Conservation (phyloP, 1,140 invertebrate species). For the Pygmarrhopalites habei region DNA sequence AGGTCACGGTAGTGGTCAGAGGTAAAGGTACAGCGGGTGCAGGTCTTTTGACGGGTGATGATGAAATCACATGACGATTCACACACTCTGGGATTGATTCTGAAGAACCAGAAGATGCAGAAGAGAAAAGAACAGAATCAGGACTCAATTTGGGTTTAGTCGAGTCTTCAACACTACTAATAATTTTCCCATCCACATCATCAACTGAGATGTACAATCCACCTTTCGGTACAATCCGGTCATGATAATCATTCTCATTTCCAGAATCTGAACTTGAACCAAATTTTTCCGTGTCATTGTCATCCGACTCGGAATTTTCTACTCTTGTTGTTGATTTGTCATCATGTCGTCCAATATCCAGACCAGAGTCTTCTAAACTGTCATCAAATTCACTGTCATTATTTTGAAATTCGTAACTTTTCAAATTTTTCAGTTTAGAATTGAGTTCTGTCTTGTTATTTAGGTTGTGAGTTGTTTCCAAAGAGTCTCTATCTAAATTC, state of each 20-base stretch:
- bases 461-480: not conserved
- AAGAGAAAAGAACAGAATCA: conserved; percentile 35
- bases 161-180: not conserved
- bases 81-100: conserved; percentile 33
- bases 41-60: conserved; percentile 15
- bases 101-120: conserved; percentile 28
- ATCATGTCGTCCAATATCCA: conserved; percentile 24
- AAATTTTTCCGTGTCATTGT: conserved; percentile 16
- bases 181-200: conserved; percentile 9
- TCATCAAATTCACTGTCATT: conserved; percentile 29
- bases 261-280: conserved; percentile 36
- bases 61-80: conserved; percentile 3
- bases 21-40: conserved; percentile 25
- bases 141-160: conserved; percentile 37
- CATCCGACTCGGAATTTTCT: conserved; percentile 32
- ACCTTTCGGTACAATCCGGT: conserved; percentile 10
- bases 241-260: conserved; percentile 36
- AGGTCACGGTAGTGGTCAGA: not conserved
- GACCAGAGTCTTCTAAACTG: conserved; percentile 38
- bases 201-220: conserved; percentile 34
- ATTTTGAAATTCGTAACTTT: not conserved
- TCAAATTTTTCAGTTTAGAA: conserved; percentile 13
- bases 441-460: conserved; percentile 13
- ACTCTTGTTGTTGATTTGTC: not conserved
- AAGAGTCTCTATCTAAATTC: conserved; percentile 13